Evolutionary conservation across 2,888 invertebrate genomes (phyloP).

Genomic region (Thecocarcelia acutangulata): DNA sequence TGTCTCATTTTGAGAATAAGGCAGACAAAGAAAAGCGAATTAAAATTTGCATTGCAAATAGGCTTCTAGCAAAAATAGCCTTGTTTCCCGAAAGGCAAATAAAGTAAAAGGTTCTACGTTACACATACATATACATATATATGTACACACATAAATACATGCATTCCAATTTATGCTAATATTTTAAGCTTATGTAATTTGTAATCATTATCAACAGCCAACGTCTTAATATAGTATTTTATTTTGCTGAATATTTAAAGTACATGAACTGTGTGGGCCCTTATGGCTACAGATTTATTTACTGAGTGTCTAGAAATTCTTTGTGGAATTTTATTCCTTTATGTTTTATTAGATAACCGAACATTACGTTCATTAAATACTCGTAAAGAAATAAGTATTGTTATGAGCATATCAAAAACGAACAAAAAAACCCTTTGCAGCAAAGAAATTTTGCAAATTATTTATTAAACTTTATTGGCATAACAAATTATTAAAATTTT

Average conservation of each 20-base stretch:
- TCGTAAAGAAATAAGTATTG: no score
- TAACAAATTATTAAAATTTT: no score
- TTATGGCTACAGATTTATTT: constrained; percentile 16
- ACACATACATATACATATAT: not conserved
- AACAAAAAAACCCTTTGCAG: no score
- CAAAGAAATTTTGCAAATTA: no score
- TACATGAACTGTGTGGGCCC: not conserved
- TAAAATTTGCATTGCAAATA: constrained; percentile 65
- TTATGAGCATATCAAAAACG: no score
- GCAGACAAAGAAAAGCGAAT: not conserved
- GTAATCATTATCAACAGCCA: constrained; percentile 33
- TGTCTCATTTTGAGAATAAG: constrained; percentile 26
- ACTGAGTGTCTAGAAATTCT: not conserved
- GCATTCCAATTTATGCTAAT: no score
- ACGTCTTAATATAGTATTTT: not conserved
- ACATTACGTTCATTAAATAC: constrained; percentile 19
- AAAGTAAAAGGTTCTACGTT: not conserved
- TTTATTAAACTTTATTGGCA: no score
- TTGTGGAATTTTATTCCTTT: no score
- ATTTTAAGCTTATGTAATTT: constrained; percentile 33
- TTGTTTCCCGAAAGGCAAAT: not conserved
- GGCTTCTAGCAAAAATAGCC: constrained; percentile 36
- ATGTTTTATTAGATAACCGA: constrained; percentile 31
- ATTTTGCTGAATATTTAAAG: not conserved
- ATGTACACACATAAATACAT: not conserved